Evolutionary conservation across 2,113 vertebrate species (phyloP).

Genomic region (Herpetotheres cachinnans): DNA sequence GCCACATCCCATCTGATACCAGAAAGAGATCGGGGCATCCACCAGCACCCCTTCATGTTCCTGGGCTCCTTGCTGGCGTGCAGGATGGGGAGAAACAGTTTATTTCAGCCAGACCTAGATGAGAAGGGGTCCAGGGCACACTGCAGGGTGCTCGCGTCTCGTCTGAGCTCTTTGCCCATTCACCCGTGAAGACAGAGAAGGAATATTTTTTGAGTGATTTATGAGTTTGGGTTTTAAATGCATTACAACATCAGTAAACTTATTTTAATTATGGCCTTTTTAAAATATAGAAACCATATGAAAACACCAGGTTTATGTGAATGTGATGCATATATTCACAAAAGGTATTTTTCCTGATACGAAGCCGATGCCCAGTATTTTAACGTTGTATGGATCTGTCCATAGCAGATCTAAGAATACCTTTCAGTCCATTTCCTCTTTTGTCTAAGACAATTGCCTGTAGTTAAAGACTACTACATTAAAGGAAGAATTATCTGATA

Average conservation of each 20-base stretch:
- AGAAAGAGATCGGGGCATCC: background rate
- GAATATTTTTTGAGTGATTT: background rate
- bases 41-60: background rate
- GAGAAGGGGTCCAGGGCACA: background rate
- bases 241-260: background rate
- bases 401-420: background rate
- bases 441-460: background rate
- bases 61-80: background rate
- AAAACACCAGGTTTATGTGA: background rate
- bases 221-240: background rate
- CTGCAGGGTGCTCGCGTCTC: background rate
- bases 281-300: background rate
- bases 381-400: background rate
- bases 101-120: background rate
- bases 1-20: background rate
- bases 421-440: conserved; percentile 14
- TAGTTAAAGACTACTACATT: conserved; percentile 17
- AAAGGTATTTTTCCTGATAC: background rate
- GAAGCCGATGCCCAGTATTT: background rate
- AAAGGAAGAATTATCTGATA: background rate
- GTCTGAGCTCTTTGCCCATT: background rate
- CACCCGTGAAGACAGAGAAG: background rate
- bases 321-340: background rate
- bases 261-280: background rate
- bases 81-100: background rate